These are phyloP conservation scores for Tetragonisca angustula DNA, from an alignment of 2,888 invertebrate species.

Conservation along the genomic window DNA sequence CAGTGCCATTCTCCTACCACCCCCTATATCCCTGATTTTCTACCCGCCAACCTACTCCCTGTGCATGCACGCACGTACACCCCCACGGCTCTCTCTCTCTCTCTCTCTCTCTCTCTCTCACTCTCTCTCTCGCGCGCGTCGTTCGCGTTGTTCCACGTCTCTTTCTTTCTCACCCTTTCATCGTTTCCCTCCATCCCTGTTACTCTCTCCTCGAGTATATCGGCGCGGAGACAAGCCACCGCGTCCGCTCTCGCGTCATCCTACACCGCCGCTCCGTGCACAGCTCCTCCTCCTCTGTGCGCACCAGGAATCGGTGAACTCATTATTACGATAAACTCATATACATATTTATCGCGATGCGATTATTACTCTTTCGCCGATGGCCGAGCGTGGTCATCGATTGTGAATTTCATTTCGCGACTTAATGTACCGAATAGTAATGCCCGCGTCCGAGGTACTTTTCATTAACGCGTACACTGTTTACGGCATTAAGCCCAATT, in stretches of 20 bases:
- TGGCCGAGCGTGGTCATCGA: slow-evolving; percentile 77
- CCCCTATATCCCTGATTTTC: background rate
- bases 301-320: slow-evolving; percentile 77
- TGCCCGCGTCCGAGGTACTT: slow-evolving; percentile 77
- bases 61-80: slow-evolving; percentile 19
- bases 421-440: slow-evolving; percentile 83
- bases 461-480: slow-evolving; percentile 79
- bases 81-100: background rate
- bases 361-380: slow-evolving; percentile 78
- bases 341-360: slow-evolving; percentile 78
- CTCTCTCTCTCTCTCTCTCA: background rate
- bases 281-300: slow-evolving; percentile 21
- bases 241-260: slow-evolving; percentile 40
- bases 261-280: slow-evolving; percentile 19
- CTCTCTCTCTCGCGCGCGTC: background rate
- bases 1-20: slow-evolving; percentile 44
- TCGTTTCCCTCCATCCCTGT: slow-evolving; percentile 14
- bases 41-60: slow-evolving; percentile 18
- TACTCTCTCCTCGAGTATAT: slow-evolving; percentile 8
- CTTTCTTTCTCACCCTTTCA: background rate
- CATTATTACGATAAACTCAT: slow-evolving; percentile 80
- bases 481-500: slow-evolving; percentile 80
- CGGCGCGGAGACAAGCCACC: slow-evolving; percentile 33
- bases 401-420: slow-evolving; percentile 82
- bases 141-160: too few relatives aligned